Evolutionary conservation across 2,797 vertebrate genomes (phyloP).

Genomic region (Sebastes hubbsi): DNA sequence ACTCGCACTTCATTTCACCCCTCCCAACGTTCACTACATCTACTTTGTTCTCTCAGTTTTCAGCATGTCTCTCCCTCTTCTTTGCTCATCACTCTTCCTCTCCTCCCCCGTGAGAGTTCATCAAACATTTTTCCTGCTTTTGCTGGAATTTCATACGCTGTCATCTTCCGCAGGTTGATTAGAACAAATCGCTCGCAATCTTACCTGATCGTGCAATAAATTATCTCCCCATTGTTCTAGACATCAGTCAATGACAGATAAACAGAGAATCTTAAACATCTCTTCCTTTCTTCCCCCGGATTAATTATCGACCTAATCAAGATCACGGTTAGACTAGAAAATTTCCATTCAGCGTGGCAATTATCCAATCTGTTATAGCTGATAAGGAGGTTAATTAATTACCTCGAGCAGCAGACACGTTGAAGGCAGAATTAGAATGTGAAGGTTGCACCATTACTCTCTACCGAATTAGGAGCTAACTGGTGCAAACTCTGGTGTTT

Average conservation of each 20-base stretch:
- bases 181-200: slow-evolving; percentile 41
- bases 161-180: slow-evolving; percentile 27
- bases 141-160: not conserved
- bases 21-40: not conserved
- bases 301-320: slow-evolving; percentile 74
- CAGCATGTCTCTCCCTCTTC: not conserved
- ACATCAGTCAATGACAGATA: slow-evolving; percentile 64
- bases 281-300: slow-evolving; percentile 43
- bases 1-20: not conserved
- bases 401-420: slow-evolving; percentile 44
- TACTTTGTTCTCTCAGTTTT: not conserved
- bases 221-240: slow-evolving; percentile 53
- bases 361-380: slow-evolving; percentile 67
- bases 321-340: slow-evolving; percentile 58
- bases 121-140: not conserved
- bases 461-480: slow-evolving; percentile 31
- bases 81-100: not conserved
- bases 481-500: not conserved
- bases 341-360: slow-evolving; percentile 63
- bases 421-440: slow-evolving; percentile 40
- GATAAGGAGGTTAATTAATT: slow-evolving; percentile 76
- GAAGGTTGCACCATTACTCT: slow-evolving; percentile 58
- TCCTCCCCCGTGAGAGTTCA: not conserved
- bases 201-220: slow-evolving; percentile 54
- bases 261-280: slow-evolving; percentile 50